Conservation (phyloP, 2,113 vertebrate species). For the Isurus oxyrinchus region DNA sequence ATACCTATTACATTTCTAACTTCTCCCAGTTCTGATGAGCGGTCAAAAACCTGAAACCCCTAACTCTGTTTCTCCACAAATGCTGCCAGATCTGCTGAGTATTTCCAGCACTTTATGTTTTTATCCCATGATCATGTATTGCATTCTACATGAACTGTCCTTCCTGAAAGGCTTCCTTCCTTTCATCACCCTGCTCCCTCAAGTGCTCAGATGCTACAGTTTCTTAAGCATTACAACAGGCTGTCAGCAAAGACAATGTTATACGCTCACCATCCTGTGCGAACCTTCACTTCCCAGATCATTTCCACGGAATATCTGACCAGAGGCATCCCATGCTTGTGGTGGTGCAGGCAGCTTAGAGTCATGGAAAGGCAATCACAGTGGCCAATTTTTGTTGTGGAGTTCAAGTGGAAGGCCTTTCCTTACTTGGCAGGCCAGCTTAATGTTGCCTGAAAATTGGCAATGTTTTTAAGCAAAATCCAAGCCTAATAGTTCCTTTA, state of each 20-base stretch:
- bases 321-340: too few relatives aligned
- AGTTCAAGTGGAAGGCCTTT: background rate
- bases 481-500: background rate
- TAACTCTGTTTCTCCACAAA: too few relatives aligned
- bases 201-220: background rate
- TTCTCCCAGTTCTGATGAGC: too few relatives aligned
- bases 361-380: background rate
- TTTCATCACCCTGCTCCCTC: background rate
- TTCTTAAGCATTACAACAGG: background rate
- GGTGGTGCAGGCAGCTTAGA: too few relatives aligned
- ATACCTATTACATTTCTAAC: too few relatives aligned
- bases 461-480: background rate
- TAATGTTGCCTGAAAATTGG: background rate
- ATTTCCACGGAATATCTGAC: background rate
- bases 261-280: background rate
- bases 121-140: background rate
- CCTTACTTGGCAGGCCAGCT: background rate
- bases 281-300: background rate
- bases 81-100: too few relatives aligned
- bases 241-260: background rate
- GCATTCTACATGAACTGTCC: background rate
- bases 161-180: background rate
- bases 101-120: too few relatives aligned
- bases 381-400: background rate
- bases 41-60: too few relatives aligned